Percentiles rank a stretch among this genome's conserved stretches.
Conservation (phyloP, 2,888 invertebrate genomes). For the Coleophora deauratella region DNA sequence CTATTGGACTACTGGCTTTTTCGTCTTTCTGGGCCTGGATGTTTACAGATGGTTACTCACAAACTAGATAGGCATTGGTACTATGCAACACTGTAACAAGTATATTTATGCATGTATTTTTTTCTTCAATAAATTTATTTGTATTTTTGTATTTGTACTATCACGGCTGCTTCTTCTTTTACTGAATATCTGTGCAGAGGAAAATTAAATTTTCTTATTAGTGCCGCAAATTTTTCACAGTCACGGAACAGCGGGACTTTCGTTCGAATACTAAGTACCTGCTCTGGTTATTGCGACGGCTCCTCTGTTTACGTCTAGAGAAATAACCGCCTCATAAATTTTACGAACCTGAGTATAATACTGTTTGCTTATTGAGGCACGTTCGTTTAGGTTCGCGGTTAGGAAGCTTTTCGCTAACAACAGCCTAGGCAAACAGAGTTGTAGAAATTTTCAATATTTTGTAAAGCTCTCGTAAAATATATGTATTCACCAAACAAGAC, state of each 20-base stretch:
- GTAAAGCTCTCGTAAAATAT: no score
- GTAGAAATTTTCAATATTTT: no score
- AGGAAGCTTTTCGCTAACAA: neutral
- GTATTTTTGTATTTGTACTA: no score
- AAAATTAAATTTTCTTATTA: constrained; percentile 8
- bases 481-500: no score
- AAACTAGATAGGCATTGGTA: no score
- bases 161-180: constrained; percentile 4
- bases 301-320: constrained; percentile 44
- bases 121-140: no score
- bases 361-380: constrained; percentile 53
- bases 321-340: constrained; percentile 62
- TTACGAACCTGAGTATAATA: constrained; percentile 54
- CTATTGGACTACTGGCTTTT: no score
- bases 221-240: constrained; percentile 13
- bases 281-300: constrained; percentile 32
- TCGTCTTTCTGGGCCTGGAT: no score
- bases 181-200: constrained; percentile 11
- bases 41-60: no score
- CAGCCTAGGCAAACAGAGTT: no score
- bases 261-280: constrained; percentile 30
- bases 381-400: constrained; percentile 23
- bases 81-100: no score
- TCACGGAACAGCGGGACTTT: constrained; percentile 17
- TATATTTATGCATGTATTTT: no score